Base-by-base conservation (phyloP, 1,140 invertebrate genomes). In the Mactra quadrangularis region DNA sequence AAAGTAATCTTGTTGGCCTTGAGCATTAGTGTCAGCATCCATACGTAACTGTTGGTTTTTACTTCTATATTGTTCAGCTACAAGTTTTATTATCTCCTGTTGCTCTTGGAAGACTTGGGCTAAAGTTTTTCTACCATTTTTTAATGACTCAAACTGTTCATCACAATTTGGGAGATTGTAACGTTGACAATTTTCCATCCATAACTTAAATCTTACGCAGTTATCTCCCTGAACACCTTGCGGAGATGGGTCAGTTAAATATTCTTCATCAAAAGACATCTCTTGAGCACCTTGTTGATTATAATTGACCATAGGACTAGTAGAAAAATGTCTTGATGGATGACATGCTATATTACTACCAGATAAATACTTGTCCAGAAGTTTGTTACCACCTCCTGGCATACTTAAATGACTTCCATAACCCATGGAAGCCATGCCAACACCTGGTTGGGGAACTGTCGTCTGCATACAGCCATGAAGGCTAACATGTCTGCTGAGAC, bases 391-490 rank as follows among this genome's bases (percentile, higher is more conserved):
- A 19, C 95, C 95, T 0, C 96, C 96, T 0, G 96, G 96, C 95
- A 96, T 96, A 84, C 95, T 95, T 2, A 96, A 89, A 88, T 96
- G 94, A 19, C 94, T 95, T 27, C 90, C 86, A 11, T 86, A 75
- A 59, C 87, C 85, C 3, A 92, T 93, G 38, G 92, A 93, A 6
- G 55, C 33, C 31, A 94, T 94, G 74, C 93, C 93, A 0, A 95
- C 94, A 62, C 93, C 94, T n/a, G 95, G 96, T 66, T 94, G 94
- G 0, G 96, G 96, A 0, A 96, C 96, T 91, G 95, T 96, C 35
- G 94, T 96, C 88, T 96, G 96, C 96, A 96, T 96, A 0, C 94
- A 94, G 1, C 95, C 95, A 82, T 95, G 95, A 1, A 96, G 90
- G 90, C 94, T 96, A 0, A 96, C 94, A 0, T 66, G 71, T 70